Conservation (phyloP, 2,113 vertebrate species). For the Eolophus roseicapilla region DNA sequence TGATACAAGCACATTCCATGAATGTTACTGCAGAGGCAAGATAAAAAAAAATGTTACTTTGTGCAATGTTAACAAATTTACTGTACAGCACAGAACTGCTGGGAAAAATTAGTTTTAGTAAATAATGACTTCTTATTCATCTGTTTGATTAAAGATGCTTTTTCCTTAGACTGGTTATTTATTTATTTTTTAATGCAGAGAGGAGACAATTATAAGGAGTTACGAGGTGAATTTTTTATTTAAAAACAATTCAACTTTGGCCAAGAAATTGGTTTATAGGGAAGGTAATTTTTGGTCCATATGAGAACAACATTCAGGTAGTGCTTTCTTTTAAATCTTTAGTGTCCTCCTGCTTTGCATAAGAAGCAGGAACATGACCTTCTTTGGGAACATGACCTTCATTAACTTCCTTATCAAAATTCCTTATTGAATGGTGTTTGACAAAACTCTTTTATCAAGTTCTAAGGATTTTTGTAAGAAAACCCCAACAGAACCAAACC, state of each 20-base stretch:
- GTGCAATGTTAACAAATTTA: background rate
- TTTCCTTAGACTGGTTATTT: background rate
- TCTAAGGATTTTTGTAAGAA: background rate
- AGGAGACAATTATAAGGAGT: background rate
- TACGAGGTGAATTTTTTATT: background rate
- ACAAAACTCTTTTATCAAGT: background rate
- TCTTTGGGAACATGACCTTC: background rate
- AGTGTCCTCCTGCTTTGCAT: background rate
- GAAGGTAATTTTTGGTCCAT: background rate
- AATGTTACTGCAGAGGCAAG: background rate
- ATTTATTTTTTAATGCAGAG: background rate
- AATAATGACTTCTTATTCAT: background rate
- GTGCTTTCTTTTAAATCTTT: background rate
- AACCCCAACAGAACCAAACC: accelerated
- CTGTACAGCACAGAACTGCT: background rate
- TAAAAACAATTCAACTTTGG: background rate
- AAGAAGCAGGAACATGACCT: background rate
- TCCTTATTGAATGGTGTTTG: background rate
- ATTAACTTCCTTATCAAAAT: background rate
- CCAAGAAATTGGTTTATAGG: background rate
- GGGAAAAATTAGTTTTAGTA: background rate
- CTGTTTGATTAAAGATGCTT: background rate
- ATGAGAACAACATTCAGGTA: background rate
- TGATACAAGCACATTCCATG: background rate
- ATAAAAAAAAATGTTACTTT: background rate